Percentiles rank a stretch among this genome's conserved stretches.
Evolutionary conservation across 2,797 vertebrate genomes (phyloP).

Genomic region (Spinus pinus): DNA sequence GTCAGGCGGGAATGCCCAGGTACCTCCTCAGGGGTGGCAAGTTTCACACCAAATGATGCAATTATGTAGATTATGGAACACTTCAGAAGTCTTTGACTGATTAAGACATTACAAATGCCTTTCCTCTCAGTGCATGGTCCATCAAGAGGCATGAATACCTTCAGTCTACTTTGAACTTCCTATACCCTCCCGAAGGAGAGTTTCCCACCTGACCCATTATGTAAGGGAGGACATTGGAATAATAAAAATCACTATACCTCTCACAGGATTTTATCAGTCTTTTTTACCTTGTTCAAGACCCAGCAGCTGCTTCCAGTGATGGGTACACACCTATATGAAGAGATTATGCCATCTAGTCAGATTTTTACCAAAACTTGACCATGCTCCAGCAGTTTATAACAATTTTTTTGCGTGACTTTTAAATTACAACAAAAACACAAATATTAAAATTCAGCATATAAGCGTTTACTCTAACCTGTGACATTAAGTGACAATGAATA

Average conservation of each 20-base stretch:
- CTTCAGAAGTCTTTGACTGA: background rate
- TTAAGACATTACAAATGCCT: background rate
- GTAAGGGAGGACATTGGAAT: background rate
- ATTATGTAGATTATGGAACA: background rate
- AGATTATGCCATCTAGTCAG: slow-evolving; percentile 13
- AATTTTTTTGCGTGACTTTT: background rate
- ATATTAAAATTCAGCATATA: background rate
- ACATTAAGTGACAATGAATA: background rate
- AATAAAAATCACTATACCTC: background rate
- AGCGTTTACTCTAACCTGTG: background rate
- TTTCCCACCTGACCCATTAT: background rate
- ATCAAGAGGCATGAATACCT: background rate
- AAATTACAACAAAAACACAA: background rate
- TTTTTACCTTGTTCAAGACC: background rate
- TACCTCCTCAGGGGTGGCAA: background rate
- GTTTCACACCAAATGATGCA: background rate
- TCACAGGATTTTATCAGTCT: background rate
- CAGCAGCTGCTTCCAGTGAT: background rate
- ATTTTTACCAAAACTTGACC: slow-evolving; percentile 14
- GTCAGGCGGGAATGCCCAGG: background rate
- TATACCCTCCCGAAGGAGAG: background rate
- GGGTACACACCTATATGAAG: background rate
- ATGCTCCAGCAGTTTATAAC: background rate
- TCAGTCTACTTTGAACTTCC: too few species aligned
- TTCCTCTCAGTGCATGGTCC: rapidly evolving